Evolutionary conservation across 2,797 vertebrate genomes (phyloP).

Genomic region (Perodicticus potto): DNA sequence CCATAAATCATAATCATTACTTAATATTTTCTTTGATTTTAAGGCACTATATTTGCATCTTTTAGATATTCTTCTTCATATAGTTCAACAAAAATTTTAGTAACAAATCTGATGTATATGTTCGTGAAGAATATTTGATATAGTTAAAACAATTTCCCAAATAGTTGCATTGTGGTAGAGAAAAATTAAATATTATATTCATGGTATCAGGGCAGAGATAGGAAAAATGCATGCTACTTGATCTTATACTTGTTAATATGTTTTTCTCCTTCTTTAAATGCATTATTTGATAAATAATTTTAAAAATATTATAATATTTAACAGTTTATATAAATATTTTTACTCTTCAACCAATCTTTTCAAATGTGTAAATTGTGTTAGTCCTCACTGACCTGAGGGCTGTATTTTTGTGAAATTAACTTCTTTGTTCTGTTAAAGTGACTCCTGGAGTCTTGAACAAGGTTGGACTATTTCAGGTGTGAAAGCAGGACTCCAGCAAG

Average conservation of each 20-base stretch:
- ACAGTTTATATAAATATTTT: not conserved
- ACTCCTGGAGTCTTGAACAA: not conserved
- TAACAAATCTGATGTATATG: not conserved
- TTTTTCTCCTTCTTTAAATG: not conserved
- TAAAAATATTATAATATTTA: not conserved
- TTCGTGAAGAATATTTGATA: not conserved
- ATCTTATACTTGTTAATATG: not conserved
- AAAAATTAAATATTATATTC: not conserved
- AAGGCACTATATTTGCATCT: not conserved
- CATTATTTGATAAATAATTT: not conserved
- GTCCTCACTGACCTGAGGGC: not conserved
- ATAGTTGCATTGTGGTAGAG: not conserved
- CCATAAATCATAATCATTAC: not conserved
- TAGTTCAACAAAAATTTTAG: not conserved
- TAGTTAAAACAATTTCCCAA: not conserved
- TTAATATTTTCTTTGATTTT: not conserved
- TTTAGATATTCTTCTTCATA: not conserved
- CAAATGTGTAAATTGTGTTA: not conserved
- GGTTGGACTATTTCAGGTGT: not conserved
- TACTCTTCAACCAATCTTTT: not conserved
- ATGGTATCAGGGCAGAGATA: not conserved
- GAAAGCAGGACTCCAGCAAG: not conserved
- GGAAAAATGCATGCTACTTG: not conserved
- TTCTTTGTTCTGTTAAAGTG: not conserved
- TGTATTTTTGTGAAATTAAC: not conserved